phyloP scores from a whole-genome alignment of 2,888 invertebrate species.

The Archips xylosteana region DNA sequence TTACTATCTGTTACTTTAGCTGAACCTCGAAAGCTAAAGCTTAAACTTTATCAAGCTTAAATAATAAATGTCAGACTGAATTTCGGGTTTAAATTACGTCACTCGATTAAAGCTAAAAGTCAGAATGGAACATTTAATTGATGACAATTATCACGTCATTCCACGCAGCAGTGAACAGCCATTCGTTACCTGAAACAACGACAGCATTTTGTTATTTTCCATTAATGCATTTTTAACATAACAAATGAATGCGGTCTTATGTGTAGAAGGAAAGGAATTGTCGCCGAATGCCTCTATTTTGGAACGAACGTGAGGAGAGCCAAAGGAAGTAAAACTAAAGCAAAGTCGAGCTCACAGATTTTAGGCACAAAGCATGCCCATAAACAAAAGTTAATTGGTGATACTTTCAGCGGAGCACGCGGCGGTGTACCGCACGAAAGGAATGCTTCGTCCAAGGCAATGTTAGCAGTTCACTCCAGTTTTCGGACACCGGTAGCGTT shows the following conservation, averaged over 20 bases:
- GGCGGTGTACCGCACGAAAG: conserved; percentile 33
- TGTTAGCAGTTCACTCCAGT: conserved; percentile 38
- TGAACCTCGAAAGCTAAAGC: neutral
- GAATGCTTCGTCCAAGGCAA: conserved; percentile 33
- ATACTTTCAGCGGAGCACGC: conserved; percentile 25
- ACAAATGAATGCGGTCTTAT: neutral
- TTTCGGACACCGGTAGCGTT: conserved; percentile 39
- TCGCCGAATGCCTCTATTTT: neutral
- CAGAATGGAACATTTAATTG: conserved; percentile 20
- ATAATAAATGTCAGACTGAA: neutral
- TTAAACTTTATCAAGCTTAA: neutral
- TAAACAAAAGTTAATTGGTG: conserved; percentile 40
- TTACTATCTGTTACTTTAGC: neutral
- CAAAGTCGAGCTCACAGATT: conserved; percentile 15
- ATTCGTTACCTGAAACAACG: conserved; percentile 39
- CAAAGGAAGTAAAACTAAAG: conserved; percentile 19
- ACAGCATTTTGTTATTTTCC: conserved; percentile 7
- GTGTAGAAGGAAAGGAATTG: neutral
- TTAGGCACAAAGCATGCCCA: conserved; percentile 23
- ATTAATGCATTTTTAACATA: neutral
- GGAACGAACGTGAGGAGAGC: neutral
- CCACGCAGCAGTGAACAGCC: conserved; percentile 20
- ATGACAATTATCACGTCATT: conserved; percentile 33
- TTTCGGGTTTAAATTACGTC: conserved; percentile 11
- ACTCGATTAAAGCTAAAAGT: conserved; percentile 33